Conservation (phyloP, 2,888 invertebrate species). For the Scaptomyza flava region DNA sequence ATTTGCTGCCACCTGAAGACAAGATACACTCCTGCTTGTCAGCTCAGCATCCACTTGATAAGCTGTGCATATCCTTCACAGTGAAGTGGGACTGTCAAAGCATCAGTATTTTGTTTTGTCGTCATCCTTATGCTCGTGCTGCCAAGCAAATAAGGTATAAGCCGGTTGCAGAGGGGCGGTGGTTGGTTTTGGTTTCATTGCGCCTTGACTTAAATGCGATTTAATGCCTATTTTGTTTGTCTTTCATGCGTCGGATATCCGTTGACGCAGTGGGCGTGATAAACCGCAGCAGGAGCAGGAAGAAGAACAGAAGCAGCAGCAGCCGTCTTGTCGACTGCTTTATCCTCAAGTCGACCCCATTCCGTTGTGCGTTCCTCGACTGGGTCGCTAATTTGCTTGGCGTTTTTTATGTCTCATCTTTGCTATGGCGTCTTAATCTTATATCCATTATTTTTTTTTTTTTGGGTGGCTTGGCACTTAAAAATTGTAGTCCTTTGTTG, state of each 20-base stretch:
- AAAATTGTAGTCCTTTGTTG: constrained; percentile 75
- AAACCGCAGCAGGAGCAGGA: constrained; percentile 55
- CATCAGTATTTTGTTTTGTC: constrained; percentile 26
- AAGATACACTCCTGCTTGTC: constrained; percentile 1
- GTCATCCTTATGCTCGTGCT: constrained; percentile 31
- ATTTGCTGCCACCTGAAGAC: background rate
- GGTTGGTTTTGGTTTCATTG: constrained; percentile 33
- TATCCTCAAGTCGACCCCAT: constrained; percentile 23
- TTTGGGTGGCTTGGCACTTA: constrained; percentile 71
- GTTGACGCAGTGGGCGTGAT: constrained; percentile 76
- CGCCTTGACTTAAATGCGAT: constrained; percentile 79
- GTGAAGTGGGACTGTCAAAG: constrained; percentile 34
- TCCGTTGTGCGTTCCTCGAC: constrained; percentile 3
- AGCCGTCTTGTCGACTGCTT: constrained; percentile 26
- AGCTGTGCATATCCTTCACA: constrained; percentile 40
- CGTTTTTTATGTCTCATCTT: constrained; percentile 70
- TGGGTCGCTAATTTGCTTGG: constrained; percentile 74
- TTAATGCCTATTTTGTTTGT: constrained; percentile 82
- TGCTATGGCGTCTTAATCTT: constrained; percentile 73
- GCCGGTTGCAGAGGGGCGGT: constrained; percentile 19
- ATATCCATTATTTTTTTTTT: constrained; percentile 62
- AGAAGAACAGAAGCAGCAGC: constrained; percentile 7
- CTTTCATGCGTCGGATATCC: constrained; percentile 79
- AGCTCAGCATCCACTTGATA: constrained; percentile 27
- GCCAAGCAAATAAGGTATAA: constrained; percentile 57